Evolutionary conservation across 2,113 vertebrate species (phyloP).

Genomic region (Notothenia rossii): DNA sequence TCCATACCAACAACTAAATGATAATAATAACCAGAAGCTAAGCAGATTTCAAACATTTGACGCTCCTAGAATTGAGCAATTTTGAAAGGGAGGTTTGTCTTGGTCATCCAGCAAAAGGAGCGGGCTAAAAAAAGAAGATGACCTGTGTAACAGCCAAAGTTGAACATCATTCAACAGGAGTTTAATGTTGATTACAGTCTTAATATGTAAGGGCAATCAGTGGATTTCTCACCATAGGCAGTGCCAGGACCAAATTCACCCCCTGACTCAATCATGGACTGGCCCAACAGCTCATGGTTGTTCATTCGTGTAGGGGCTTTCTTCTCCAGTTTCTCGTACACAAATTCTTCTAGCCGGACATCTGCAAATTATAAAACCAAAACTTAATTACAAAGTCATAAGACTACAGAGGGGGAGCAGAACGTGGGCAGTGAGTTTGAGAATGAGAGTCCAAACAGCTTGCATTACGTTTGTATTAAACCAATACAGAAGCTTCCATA

Average conservation of each 20-base stretch:
- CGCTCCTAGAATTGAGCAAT: background rate
- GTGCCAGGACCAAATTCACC: constrained; percentile 96
- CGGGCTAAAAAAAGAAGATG: no score
- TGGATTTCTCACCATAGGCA: constrained; percentile 90
- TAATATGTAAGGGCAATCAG: background rate
- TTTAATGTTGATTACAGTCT: background rate
- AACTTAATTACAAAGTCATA: constrained; percentile 80
- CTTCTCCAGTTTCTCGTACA: constrained; percentile 98
- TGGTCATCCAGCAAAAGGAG: no score
- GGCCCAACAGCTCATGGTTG: constrained; percentile 95
- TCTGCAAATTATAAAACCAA: constrained; percentile 82
- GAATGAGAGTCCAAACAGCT: constrained; percentile 2
- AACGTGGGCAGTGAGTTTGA: background rate
- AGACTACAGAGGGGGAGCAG: constrained; percentile 57
- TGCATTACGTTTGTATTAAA: background rate
- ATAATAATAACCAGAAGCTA: background rate
- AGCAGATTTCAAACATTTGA: background rate
- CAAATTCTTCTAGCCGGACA: constrained; percentile 97
- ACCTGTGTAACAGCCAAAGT: background rate
- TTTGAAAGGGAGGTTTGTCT: background rate
- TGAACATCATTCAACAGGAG: background rate
- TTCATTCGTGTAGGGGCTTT: constrained; percentile 95
- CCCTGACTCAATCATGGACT: constrained; percentile 96
- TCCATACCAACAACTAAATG: background rate
- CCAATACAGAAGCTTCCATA: constrained; percentile 1